Evolutionary conservation across 2,113 vertebrate genomes (phyloP).

Genomic region (Piprites chloris): DNA sequence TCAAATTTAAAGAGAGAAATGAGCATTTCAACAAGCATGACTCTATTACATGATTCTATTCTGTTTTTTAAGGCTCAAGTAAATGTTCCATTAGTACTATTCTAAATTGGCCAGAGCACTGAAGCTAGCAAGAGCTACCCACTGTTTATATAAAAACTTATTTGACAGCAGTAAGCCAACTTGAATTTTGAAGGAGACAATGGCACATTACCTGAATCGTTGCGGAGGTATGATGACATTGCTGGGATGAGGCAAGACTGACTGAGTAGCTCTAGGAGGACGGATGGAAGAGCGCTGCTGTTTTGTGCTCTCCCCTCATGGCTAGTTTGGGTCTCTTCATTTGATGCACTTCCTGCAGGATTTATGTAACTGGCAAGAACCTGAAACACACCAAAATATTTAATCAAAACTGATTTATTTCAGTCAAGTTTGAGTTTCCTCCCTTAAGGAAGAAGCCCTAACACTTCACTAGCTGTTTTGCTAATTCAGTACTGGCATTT

Average conservation of each 20-base stretch:
- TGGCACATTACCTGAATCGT: constrained; percentile 88
- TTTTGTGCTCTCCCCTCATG: constrained; percentile 85
- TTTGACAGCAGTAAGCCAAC: neutral
- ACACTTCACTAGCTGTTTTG: neutral
- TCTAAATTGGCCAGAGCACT: neutral
- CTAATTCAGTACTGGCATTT: neutral
- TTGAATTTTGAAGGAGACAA: neutral
- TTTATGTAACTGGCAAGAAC: constrained; percentile 99
- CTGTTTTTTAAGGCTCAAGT: neutral
- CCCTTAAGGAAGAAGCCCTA: neutral
- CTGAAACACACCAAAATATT: constrained; percentile 62
- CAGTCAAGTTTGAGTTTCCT: neutral
- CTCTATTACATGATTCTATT: neutral
- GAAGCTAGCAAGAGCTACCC: neutral
- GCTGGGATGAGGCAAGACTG: constrained; percentile 98
- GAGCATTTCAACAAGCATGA: neutral
- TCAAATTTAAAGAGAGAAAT: neutral
- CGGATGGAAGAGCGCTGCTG: constrained; percentile 87
- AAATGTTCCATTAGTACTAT: neutral
- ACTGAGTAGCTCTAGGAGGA: constrained; percentile 92
- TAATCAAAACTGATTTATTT: neutral
- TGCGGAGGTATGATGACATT: constrained; percentile 97
- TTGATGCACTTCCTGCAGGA: constrained; percentile 82
- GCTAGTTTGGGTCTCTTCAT: constrained; percentile 76
- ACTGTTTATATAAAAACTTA: neutral